Percentiles rank a stretch among this genome's conserved stretches.
Conservation (phyloP, 2,113 vertebrate genomes). For the Oreotrochilus melanogaster region DNA sequence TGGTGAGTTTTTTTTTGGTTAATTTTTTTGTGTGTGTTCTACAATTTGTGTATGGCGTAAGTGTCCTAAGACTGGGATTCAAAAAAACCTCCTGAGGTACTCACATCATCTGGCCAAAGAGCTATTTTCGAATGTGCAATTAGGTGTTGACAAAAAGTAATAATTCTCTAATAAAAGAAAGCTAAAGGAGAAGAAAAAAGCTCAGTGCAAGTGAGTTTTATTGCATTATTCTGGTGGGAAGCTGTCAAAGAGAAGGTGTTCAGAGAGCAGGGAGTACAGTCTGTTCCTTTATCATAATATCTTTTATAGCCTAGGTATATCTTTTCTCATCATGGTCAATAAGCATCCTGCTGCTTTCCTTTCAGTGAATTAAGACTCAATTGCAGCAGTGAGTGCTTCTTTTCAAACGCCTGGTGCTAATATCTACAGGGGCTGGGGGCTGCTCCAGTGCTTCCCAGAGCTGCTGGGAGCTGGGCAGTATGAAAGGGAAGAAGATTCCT, state of each 20-base stretch:
- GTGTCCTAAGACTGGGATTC: not conserved
- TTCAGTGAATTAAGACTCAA: not conserved
- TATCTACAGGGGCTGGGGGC: rapidly evolving
- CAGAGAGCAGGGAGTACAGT: slow-evolving; percentile 10
- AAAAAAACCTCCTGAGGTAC: not conserved
- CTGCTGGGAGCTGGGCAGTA: not conserved
- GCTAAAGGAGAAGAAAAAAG: not conserved
- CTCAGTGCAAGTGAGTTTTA: not conserved
- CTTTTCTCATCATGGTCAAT: slow-evolving; percentile 4
- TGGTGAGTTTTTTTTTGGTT: not conserved
- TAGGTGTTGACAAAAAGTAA: not conserved
- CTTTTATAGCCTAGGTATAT: slow-evolving; percentile 32
- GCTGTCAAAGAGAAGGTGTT: slow-evolving; percentile 22
- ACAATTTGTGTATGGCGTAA: not conserved
- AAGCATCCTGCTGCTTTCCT: slow-evolving; percentile 2
- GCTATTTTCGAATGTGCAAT: not conserved
- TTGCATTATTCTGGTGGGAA: slow-evolving; percentile 1
- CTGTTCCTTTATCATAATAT: slow-evolving; percentile 55
- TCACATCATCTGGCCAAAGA: not conserved
- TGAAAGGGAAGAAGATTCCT: not conserved
- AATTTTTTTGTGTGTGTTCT: not conserved
- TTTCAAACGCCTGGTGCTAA: not conserved
- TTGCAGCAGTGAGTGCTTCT: not conserved
- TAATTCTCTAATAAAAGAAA: not conserved
- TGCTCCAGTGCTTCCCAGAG: not conserved